These are phyloP conservation scores for Muntiacus muntjak DNA, from an alignment of 2,113 vertebrate species.

Conservation along the genomic window DNA sequence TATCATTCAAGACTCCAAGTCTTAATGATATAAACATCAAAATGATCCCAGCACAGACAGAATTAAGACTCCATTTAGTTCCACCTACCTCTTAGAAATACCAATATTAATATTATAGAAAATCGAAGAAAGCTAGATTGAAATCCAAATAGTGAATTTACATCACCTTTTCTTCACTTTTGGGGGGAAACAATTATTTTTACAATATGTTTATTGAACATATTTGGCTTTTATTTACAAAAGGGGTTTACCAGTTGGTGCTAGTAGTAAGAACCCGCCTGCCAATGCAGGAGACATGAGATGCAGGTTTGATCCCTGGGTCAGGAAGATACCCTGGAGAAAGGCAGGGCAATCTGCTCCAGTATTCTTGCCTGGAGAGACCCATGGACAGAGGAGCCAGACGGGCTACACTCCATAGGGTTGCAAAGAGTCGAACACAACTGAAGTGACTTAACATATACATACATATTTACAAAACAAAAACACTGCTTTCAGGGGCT, in stretches of 20 bases:
- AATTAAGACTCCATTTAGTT: neutral
- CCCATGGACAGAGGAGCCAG: neutral
- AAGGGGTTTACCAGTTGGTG: neutral
- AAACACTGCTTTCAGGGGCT: neutral
- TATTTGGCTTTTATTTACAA: neutral
- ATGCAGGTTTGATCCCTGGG: neutral
- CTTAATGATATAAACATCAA: neutral
- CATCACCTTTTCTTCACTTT: neutral
- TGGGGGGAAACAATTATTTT: neutral
- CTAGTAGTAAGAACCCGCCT: neutral
- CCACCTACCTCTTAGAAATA: neutral
- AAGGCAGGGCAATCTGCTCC: neutral
- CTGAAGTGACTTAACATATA: neutral
- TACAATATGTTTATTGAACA: neutral
- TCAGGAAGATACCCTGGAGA: neutral
- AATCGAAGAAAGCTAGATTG: neutral
- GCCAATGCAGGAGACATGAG: neutral
- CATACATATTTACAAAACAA: neutral
- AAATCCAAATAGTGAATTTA: neutral
- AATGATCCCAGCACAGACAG: neutral
- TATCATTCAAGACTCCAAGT: neutral
- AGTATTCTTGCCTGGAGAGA: neutral
- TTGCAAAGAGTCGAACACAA: neutral
- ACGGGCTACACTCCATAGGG: neutral
- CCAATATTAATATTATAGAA: neutral